Percentiles rank a stretch among this genome's conserved stretches.
Evolutionary conservation across 2,888 invertebrate genomes (phyloP).

Genomic region (Gonocerus acuteangulatus): DNA sequence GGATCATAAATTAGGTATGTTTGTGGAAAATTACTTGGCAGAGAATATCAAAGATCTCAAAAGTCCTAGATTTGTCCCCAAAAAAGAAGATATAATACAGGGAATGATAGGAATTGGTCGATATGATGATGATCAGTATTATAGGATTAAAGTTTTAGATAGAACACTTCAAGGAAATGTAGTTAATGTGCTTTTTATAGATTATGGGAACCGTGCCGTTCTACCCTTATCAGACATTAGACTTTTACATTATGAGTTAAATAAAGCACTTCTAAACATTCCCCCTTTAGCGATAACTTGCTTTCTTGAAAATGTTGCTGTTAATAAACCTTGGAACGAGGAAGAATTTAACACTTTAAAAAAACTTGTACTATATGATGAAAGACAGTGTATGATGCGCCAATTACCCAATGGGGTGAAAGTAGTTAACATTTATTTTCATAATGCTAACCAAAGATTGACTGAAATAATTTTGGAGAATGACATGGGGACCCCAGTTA

Average conservation of each 20-base stretch:
- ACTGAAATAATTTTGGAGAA: slow-evolving; percentile 10
- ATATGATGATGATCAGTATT: slow-evolving; percentile 19
- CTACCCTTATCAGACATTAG: slow-evolving; percentile 55
- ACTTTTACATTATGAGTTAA: slow-evolving; percentile 50
- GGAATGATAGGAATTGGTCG: slow-evolving; percentile 7
- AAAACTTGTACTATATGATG: slow-evolving; percentile 17
- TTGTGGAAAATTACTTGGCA: slow-evolving; percentile 16
- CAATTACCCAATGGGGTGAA: slow-evolving; percentile 5
- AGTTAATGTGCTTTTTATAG: slow-evolving; percentile 60
- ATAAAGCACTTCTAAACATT: slow-evolving; percentile 41
- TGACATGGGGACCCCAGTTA: slow-evolving; percentile 10
- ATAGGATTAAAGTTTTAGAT: slow-evolving; percentile 14
- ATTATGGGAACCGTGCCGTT: slow-evolving; percentile 58
- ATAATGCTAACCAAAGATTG: slow-evolving; percentile 4
- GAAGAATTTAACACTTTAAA: slow-evolving; percentile 11
- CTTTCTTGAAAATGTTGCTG: slow-evolving; percentile 7
- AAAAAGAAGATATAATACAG: slow-evolving; percentile 6
- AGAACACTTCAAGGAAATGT: background rate
- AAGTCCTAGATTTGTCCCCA: slow-evolving; percentile 3
- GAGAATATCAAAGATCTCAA: background rate
- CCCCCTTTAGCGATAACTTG: slow-evolving; percentile 15
- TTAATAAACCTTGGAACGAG: slow-evolving; percentile 16
- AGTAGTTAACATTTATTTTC: slow-evolving; percentile 17
- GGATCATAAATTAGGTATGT: slow-evolving; percentile 42
- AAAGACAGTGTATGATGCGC: slow-evolving; percentile 13